Evolutionary conservation across 2,113 vertebrate species (phyloP).

Genomic region (Microcebus murinus): DNA sequence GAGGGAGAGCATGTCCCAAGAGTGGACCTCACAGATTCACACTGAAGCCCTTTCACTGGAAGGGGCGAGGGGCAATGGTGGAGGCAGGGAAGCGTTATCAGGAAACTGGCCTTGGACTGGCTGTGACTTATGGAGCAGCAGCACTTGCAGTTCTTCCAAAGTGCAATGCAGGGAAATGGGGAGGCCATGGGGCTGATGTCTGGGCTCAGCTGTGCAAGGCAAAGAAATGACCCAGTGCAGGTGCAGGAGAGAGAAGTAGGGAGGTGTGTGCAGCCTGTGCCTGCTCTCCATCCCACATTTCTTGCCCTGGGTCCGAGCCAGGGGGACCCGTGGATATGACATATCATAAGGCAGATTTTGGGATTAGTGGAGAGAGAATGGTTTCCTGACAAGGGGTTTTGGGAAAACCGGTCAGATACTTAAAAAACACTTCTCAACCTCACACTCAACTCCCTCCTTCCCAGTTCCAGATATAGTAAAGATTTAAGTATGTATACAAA

Average conservation of each 20-base stretch:
- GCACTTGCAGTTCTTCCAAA: background rate
- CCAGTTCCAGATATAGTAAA: background rate
- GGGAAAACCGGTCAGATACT: background rate
- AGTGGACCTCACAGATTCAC: background rate
- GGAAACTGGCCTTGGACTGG: background rate
- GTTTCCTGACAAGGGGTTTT: background rate
- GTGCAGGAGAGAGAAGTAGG: background rate
- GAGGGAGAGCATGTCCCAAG: background rate
- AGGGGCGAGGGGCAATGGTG: background rate
- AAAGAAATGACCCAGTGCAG: background rate
- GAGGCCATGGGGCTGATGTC: background rate
- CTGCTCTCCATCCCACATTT: rapidly evolving
- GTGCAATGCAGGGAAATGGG: rapidly evolving
- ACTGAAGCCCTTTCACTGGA: background rate
- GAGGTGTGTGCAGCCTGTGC: too few relatives aligned
- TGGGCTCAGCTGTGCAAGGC: background rate
- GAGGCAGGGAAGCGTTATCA: background rate
- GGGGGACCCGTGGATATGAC: background rate
- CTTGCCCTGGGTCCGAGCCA: background rate
- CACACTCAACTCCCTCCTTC: background rate
- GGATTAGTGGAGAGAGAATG: background rate
- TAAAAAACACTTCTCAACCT: background rate
- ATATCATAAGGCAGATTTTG: background rate
- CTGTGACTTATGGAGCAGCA: background rate
- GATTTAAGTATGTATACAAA: background rate